These are phyloP conservation scores for Saxidomus purpurata DNA, from an alignment of 1,140 invertebrate species.

Conservation along the genomic window DNA sequence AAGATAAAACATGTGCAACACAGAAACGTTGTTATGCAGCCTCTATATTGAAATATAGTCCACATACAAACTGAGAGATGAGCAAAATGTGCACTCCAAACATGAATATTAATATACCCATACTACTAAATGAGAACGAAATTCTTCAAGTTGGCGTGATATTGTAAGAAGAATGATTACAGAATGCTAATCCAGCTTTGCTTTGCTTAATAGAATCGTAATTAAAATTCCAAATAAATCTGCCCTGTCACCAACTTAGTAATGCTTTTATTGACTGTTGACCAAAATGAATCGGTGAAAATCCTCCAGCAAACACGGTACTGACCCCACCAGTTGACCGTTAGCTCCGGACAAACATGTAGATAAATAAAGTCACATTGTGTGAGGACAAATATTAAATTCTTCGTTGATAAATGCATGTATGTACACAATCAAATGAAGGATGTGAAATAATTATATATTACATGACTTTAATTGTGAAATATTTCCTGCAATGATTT, in stretches of 20 bases:
- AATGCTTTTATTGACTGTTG: conserved; percentile 16
- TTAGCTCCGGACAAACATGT: conserved; percentile 1
- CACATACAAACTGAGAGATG: too few relatives aligned
- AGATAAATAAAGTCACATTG: not conserved
- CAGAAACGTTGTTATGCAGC: too few relatives aligned
- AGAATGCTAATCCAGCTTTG: too few relatives aligned
- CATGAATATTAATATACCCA: too few relatives aligned
- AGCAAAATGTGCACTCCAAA: too few relatives aligned
- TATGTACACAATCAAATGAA: not conserved
- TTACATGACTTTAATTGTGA: not conserved
- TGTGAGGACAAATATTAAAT: conserved; percentile 8
- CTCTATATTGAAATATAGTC: too few relatives aligned
- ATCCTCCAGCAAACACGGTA: not conserved
- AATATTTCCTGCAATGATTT: conserved; percentile 10
- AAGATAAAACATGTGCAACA: too few relatives aligned
- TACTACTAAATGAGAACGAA: too few relatives aligned
- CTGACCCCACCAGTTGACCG: conserved; percentile 22
- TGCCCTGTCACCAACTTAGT: not conserved
- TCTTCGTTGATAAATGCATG: conserved; percentile 2
- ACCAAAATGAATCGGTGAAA: conserved; percentile 12
- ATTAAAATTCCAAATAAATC: conserved; percentile 15
- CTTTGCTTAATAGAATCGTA: not conserved
- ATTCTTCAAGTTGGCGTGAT: too few relatives aligned
- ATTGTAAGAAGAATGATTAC: too few relatives aligned
- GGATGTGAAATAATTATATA: conserved; percentile 7